A percentile compares a stretch with the other conserved stretches of the same genome.
phyloP scores from a whole-genome alignment of 2,888 invertebrate species.

The Drosophila bunnanda region DNA sequence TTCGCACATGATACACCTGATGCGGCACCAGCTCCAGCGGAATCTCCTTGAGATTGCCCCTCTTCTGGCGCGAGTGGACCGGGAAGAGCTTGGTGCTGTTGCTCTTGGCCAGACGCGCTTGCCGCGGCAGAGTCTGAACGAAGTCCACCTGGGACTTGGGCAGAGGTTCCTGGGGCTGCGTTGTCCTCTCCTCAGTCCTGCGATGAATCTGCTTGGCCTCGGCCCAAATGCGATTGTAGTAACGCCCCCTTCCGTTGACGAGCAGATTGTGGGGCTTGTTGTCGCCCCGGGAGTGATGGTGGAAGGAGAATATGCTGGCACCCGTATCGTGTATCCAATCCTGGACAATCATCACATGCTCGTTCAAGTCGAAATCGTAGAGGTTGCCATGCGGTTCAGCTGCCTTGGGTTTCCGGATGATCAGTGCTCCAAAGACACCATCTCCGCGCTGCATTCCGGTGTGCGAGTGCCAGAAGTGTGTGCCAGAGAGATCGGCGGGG shows the following conservation, averaged over 20 bases:
- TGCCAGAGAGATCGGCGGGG: constrained; percentile 90
- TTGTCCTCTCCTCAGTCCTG: constrained; percentile 10
- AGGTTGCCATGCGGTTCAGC: constrained; percentile 88
- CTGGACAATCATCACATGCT: constrained; percentile 90
- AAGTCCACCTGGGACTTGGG: constrained; percentile 43
- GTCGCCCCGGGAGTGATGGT: constrained; percentile 92
- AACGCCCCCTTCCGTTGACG: constrained; percentile 92
- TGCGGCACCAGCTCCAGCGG: constrained; percentile 77
- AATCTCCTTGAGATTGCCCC: constrained; percentile 59
- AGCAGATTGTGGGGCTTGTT: constrained; percentile 93
- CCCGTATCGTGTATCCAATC: constrained; percentile 93
- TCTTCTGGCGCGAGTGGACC: constrained; percentile 50
- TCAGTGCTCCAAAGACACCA: constrained; percentile 92
- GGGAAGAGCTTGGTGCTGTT: constrained; percentile 40
- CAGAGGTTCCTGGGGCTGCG: not conserved
- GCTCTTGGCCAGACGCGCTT: constrained; percentile 37
- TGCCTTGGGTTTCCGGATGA: constrained; percentile 89
- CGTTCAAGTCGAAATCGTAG: constrained; percentile 91
- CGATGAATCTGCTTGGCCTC: constrained; percentile 52
- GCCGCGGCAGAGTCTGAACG: constrained; percentile 46
- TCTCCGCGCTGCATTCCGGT: constrained; percentile 94
- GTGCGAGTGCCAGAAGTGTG: constrained; percentile 94
- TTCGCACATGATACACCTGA: constrained; percentile 78
- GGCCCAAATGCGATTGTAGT: constrained; percentile 81
- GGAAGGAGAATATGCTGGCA: constrained; percentile 91